Percentiles rank a stretch among this genome's conserved stretches.
Evolutionary conservation across 2,113 vertebrate species (phyloP).

Genomic region (Otocyon megalotis): DNA sequence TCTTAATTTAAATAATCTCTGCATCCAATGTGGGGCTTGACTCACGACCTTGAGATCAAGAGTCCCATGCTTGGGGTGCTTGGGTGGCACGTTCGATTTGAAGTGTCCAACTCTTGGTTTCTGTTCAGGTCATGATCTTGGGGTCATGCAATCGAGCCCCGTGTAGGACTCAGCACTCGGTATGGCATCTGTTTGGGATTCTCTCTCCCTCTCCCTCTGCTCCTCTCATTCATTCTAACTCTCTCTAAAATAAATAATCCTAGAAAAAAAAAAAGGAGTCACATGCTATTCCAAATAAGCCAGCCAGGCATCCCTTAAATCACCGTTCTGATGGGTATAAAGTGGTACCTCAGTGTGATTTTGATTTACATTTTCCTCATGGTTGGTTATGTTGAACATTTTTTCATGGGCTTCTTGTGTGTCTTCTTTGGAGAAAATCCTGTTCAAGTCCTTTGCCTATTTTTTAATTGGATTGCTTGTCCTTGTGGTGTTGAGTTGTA

Average conservation of each 20-base stretch:
- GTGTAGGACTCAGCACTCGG: fast-evolving
- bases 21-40: not conserved
- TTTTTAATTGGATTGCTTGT: not conserved
- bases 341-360: not conserved
- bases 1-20: not conserved
- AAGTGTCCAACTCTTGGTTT: not conserved
- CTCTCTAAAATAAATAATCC: not conserved
- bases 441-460: not conserved
- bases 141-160: not conserved
- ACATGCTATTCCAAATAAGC: not conserved
- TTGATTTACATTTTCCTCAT: not conserved
- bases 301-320: not conserved
- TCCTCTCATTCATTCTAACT: not conserved
- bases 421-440: not conserved
- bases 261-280: not conserved
- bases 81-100: not conserved
- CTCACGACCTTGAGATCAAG: not conserved
- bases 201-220: not conserved
- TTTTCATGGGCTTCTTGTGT: not conserved
- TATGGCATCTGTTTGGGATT: not conserved
- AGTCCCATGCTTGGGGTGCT: not conserved
- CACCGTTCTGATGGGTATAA: not conserved
- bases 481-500: not conserved
- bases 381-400: not conserved
- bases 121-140: not conserved